phyloP scores from a whole-genome alignment of 2,797 vertebrate genomes.

The Pterois miles region DNA sequence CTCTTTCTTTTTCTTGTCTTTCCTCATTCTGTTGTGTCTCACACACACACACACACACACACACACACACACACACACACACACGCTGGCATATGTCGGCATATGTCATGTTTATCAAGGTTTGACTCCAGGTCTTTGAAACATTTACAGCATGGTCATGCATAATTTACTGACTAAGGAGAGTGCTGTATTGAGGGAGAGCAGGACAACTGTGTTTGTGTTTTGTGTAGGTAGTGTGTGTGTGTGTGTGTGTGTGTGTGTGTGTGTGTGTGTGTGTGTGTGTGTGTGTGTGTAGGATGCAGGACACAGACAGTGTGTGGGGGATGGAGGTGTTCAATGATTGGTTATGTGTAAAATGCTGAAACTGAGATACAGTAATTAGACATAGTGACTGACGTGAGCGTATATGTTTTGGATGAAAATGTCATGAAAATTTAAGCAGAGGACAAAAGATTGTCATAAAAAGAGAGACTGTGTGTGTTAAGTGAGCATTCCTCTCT shows the following conservation, averaged over 20 bases:
- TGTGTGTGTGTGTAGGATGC: slow-evolving; percentile 13
- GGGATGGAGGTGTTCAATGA: slow-evolving; percentile 26
- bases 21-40: slow-evolving; percentile 23
- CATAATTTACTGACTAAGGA: slow-evolving; percentile 67
- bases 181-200: slow-evolving; percentile 28
- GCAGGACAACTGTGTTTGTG: slow-evolving; percentile 42
- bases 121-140: slow-evolving; percentile 61
- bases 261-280: slow-evolving; percentile 10
- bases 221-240: slow-evolving; percentile 27
- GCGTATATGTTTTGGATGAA: not conserved
- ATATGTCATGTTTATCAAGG: slow-evolving; percentile 32
- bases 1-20: slow-evolving; percentile 43
- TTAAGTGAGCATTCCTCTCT: slow-evolving; percentile 52
- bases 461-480: not conserved
- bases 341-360: slow-evolving; percentile 7
- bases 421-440: not conserved
- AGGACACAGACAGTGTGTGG: slow-evolving; percentile 27
- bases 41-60: slow-evolving; percentile 15
- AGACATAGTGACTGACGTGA: not conserved
- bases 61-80: slow-evolving; percentile 9
- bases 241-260: slow-evolving; percentile 5
- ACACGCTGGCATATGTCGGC: slow-evolving; percentile 8
- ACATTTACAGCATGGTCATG: slow-evolving; percentile 72
- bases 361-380: slow-evolving; percentile 25
- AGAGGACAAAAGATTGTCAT: not conserved